Percentiles rank a stretch among this genome's conserved stretches.
Evolutionary conservation across 1,140 invertebrate species (phyloP).

Genomic region (Dinoponera quadriceps): DNA sequence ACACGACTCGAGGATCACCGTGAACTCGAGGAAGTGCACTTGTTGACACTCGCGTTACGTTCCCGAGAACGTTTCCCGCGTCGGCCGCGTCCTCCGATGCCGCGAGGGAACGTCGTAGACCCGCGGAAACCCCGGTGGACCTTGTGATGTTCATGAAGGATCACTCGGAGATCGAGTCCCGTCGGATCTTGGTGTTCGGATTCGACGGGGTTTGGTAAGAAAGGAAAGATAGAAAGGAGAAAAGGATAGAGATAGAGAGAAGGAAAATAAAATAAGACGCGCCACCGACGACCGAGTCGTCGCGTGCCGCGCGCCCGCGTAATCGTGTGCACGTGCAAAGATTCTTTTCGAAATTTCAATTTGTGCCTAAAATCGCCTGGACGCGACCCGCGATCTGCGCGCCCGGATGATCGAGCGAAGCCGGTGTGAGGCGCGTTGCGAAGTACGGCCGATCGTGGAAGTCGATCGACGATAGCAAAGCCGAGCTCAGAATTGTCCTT

Average conservation of each 20-base stretch:
- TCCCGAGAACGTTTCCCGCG: slow-evolving; percentile 9
- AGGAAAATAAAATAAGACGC: background rate
- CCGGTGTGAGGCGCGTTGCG: background rate
- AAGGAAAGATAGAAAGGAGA: too few relatives aligned
- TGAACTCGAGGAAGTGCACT: slow-evolving; percentile 36
- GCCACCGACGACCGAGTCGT: background rate
- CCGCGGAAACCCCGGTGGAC: slow-evolving; percentile 11
- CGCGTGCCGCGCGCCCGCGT: background rate
- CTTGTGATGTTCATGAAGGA: background rate
- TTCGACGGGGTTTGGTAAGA: slow-evolving; percentile 17
- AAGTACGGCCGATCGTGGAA: background rate
- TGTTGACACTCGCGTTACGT: slow-evolving; percentile 19
- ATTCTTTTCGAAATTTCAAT: slow-evolving; percentile 49
- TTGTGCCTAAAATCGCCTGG: slow-evolving; percentile 48
- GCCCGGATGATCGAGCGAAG: slow-evolving; percentile 10
- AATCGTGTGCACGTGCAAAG: slow-evolving; percentile 9
- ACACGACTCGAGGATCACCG: slow-evolving; percentile 18
- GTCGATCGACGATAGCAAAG: background rate
- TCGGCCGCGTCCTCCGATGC: slow-evolving; percentile 5
- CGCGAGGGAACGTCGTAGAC: background rate
- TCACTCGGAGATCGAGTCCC: background rate
- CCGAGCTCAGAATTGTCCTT: background rate
- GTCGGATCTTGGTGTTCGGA: background rate
- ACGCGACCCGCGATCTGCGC: background rate
- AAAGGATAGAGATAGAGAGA: too few relatives aligned